Conservation (phyloP, 2,888 invertebrate genomes). For the Rhorus exstirpatorius region DNA sequence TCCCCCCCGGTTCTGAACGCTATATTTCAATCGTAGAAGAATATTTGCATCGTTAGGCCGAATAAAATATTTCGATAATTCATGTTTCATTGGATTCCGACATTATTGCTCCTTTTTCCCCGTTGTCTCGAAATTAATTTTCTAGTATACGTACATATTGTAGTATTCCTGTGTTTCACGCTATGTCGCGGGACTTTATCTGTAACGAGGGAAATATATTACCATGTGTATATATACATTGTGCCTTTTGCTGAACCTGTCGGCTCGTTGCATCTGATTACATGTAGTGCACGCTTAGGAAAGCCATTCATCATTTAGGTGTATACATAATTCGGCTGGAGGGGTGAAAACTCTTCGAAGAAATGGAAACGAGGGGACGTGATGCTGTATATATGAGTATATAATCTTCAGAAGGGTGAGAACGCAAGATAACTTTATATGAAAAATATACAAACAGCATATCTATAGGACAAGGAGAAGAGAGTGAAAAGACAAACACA, state of each 20-base stretch:
- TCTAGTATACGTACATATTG: slow-evolving; percentile 39
- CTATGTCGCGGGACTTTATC: not conserved
- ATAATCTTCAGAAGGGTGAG: not conserved
- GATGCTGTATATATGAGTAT: not conserved
- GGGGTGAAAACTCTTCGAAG: slow-evolving; percentile 72
- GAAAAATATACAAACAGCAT: slow-evolving; percentile 4
- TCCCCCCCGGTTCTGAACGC: too few relatives aligned
- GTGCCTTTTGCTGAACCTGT: slow-evolving; percentile 18
- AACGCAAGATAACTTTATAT: slow-evolving; percentile 27
- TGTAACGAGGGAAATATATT: slow-evolving; percentile 24
- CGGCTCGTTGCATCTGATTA: slow-evolving; percentile 40
- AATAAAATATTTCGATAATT: not conserved
- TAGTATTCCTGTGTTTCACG: slow-evolving; percentile 3
- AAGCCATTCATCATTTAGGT: slow-evolving; percentile 81
- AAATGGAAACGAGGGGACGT: slow-evolving; percentile 69
- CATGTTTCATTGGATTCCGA: slow-evolving; percentile 15
- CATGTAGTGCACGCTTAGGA: slow-evolving; percentile 36
- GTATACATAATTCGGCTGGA: slow-evolving; percentile 78
- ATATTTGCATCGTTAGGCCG: too few relatives aligned
- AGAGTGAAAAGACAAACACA: not conserved
- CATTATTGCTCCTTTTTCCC: slow-evolving; percentile 9
- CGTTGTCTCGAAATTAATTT: slow-evolving; percentile 29
- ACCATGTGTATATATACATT: slow-evolving; percentile 15
- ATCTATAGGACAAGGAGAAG: slow-evolving; percentile 15
- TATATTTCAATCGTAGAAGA: too few relatives aligned